Conservation (phyloP, 2,113 vertebrate species). For the Myrmophylax atrothorax region DNA sequence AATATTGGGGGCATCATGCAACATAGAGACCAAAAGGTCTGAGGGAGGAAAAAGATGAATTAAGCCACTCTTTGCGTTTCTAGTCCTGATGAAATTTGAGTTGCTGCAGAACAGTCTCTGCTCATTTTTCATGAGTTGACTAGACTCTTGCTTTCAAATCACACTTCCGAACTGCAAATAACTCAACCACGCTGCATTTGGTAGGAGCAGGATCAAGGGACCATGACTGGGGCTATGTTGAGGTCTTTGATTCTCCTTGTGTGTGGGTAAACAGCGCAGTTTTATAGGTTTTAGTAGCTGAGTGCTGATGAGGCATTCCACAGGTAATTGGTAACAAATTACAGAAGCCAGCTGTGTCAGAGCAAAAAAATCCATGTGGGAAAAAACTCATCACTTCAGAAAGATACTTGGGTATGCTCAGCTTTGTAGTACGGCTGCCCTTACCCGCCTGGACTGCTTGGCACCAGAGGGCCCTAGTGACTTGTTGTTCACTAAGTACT, state of each 20-base stretch:
- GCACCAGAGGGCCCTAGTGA: background rate
- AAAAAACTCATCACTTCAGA: background rate
- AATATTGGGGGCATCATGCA: background rate
- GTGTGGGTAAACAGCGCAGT: background rate
- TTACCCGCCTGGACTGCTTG: background rate
- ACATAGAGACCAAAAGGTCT: background rate
- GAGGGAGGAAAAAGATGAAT: background rate
- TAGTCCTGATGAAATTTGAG: background rate
- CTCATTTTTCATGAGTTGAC: fast-evolving
- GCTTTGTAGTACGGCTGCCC: background rate
- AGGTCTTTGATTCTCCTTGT: background rate
- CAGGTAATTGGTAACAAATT: background rate
- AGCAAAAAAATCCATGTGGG: background rate
- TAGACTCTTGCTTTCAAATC: background rate
- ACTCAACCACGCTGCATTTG: fast-evolving
- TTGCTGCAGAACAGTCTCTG: background rate
- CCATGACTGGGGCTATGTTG: background rate
- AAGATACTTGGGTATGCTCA: background rate
- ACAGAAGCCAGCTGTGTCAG: background rate
- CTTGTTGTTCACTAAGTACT: background rate
- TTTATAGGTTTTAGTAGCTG: background rate
- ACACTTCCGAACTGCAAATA: background rate
- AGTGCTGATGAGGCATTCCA: background rate
- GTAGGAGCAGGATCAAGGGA: fast-evolving
- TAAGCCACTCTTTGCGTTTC: background rate